Evolutionary conservation across 2,113 vertebrate species (phyloP), one percentile per base, ranked within the genome.

Genomic region (Fukomys damarensis): DNA sequence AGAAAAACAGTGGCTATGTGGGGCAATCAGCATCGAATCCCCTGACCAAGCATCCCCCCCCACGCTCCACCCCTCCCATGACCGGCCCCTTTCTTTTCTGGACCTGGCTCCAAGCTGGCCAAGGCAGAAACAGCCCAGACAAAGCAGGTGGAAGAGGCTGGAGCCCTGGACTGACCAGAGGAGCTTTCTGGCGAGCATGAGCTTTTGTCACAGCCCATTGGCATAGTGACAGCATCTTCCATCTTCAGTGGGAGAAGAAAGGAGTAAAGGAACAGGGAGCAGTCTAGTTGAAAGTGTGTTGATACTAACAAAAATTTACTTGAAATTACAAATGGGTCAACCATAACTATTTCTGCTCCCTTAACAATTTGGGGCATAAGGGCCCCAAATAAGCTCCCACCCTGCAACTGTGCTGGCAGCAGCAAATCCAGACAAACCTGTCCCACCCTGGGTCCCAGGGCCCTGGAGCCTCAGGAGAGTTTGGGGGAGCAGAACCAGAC

Each of bases 241-340:
- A n/a, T 26, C 76, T 74, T 72, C 46, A 46, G 41, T n/a, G 20
- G 30, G 16, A 10, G 30, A 22, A 28, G 38, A 38, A 43, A 35
- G 38, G 28, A 65, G 41, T 10, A 7, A n/a, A 68, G 16, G 8
- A 26, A 32, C 24, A 38, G 11, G 4, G 41, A 46, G 56, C 10
- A 24, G 38, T 61, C 89, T 22, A 41, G 16, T 74, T 20, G 26
- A 86, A 92, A 93, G 30, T 8, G 11, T 0, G 0, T 6, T 38
- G 68, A 19, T 79, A 30, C 2, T 14, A 46, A 32, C 32, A 30
- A 65, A 20, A 88, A 79, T 72, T n/a, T 63, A 77, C 11, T 20
- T 79, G 58, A 84, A 54, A 63, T 58, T 77, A 46, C 6, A 86
- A 79, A 49, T 63, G 32, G 6, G 81, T 90, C 43, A 94, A 30